These are phyloP conservation scores for Drosophila auraria DNA, from an alignment of 1,140 invertebrate genomes.

Conservation along the genomic window DNA sequence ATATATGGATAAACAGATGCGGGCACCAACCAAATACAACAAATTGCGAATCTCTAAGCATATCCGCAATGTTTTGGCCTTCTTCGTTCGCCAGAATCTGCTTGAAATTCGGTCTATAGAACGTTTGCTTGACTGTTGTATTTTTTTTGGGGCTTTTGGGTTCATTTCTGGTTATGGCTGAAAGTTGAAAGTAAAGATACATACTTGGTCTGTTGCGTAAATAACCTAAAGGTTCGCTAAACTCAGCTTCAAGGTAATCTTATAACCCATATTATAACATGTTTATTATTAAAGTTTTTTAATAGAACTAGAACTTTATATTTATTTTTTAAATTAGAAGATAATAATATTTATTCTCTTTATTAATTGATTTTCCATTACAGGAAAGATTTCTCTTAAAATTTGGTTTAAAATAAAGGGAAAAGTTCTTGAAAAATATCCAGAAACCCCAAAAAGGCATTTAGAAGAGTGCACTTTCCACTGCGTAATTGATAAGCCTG, in stretches of 20 bases:
- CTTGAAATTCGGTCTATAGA: conserved; percentile 30
- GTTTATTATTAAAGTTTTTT: neutral
- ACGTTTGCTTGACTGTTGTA: conserved; percentile 15
- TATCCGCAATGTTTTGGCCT: conserved; percentile 49
- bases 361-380: neutral
- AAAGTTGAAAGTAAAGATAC: conserved; percentile 4
- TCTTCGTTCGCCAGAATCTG: conserved; percentile 26
- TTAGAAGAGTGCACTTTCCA: neutral
- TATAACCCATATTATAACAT: conserved; percentile 17
- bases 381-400: no score
- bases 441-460: no score
- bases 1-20: conserved; percentile 29
- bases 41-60: conserved; percentile 21
- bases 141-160: neutral
- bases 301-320: no score
- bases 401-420: no score
- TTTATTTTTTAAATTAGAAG: no score
- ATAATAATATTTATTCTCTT: no score
- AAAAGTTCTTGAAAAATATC: no score
- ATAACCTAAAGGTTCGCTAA: conserved; percentile 30
- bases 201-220: conserved; percentile 15
- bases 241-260: conserved; percentile 27
- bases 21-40: neutral
- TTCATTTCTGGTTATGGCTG: conserved; percentile 12
- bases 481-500: conserved; percentile 33